These are phyloP conservation scores for Poicephalus meyeri DNA, from an alignment of 2,113 vertebrate species.

Conservation along the genomic window DNA sequence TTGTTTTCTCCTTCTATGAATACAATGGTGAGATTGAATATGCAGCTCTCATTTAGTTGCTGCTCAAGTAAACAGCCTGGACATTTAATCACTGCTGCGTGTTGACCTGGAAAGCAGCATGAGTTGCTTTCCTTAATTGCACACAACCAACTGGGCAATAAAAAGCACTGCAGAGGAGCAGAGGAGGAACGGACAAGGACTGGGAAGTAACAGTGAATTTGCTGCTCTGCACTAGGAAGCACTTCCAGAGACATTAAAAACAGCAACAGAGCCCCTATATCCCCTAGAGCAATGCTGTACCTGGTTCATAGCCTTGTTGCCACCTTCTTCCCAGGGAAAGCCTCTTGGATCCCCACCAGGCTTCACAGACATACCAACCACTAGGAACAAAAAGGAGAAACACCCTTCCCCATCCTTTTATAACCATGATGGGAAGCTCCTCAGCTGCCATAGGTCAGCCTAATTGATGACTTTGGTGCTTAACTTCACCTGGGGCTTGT, in stretches of 20 bases:
- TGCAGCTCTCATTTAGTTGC: not conserved
- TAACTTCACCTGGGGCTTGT: not conserved
- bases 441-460: not conserved
- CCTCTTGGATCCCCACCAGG: rapidly evolving
- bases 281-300: rapidly evolving
- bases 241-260: not conserved
- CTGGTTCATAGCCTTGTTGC: not conserved
- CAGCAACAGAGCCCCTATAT: rapidly evolving
- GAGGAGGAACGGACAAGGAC: not conserved
- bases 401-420: rapidly evolving
- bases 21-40: slow-evolving; percentile 53
- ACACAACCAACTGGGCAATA: not conserved
- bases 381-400: rapidly evolving
- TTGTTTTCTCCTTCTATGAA: slow-evolving; percentile 15
- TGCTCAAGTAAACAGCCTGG: not conserved
- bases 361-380: rapidly evolving
- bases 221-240: not conserved
- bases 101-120: not conserved
- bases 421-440: rapidly evolving
- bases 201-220: not conserved
- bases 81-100: not conserved
- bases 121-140: not conserved
- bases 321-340: not conserved
- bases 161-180: not conserved
- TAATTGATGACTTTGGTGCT: not conserved